phyloP scores from a whole-genome alignment of 1,140 invertebrate genomes.

The Camponotus vicinus region DNA sequence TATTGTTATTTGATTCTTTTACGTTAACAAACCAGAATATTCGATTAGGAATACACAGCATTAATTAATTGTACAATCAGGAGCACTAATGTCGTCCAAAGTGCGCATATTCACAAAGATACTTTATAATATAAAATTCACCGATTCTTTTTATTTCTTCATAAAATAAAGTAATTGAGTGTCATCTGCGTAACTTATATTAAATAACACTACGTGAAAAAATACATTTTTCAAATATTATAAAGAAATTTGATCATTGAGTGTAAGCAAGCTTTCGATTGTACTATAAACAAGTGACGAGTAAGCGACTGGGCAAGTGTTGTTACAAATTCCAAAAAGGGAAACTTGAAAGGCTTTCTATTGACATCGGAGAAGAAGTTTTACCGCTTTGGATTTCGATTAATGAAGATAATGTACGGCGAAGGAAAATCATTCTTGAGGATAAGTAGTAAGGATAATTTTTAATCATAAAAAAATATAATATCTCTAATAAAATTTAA shows the following conservation, averaged over 20 bases:
- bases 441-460: slow-evolving; percentile 78
- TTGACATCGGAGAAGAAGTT: slow-evolving; percentile 72
- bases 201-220: too few relatives aligned
- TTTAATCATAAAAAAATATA: slow-evolving; percentile 15
- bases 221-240: too few relatives aligned
- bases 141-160: too few relatives aligned
- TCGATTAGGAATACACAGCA: neutral
- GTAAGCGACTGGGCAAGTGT: slow-evolving; percentile 1
- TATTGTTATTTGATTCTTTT: neutral
- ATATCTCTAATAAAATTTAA: slow-evolving; percentile 1
- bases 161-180: too few relatives aligned
- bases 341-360: slow-evolving; percentile 47
- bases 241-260: too few relatives aligned
- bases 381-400: slow-evolving; percentile 20
- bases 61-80: neutral
- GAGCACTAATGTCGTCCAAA: neutral
- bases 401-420: slow-evolving; percentile 3
- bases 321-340: neutral
- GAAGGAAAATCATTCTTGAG: slow-evolving; percentile 12
- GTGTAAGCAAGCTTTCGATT: too few relatives aligned
- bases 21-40: neutral
- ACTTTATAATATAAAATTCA: too few relatives aligned
- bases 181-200: too few relatives aligned
- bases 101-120: too few relatives aligned
- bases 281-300: neutral